Conservation (phyloP, 92 coral and sea anemone genomes). For the Bergia sp. region DNA sequence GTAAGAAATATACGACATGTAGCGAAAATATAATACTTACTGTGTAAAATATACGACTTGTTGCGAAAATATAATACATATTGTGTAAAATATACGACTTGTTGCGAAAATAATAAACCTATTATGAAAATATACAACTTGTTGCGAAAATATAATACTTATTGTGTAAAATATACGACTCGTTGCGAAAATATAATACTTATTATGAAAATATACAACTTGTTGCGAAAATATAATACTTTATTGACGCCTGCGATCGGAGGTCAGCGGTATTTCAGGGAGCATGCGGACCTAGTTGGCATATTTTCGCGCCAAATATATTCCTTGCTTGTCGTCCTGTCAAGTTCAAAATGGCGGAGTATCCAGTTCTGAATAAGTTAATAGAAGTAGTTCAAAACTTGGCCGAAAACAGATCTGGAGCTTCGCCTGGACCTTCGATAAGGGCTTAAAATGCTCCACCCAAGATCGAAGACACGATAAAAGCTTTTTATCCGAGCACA, state of each 20-base stretch:
- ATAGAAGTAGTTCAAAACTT: conserved; percentile 1
- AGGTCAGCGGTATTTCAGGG: conserved; percentile 16
- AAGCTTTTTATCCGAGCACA: conserved; percentile 20
- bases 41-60: too few relatives aligned
- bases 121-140: too few relatives aligned
- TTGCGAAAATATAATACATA: too few relatives aligned
- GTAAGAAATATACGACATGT: too few relatives aligned
- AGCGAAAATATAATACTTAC: too few relatives aligned
- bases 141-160: too few relatives aligned
- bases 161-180: too few relatives aligned
- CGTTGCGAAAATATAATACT: too few relatives aligned
- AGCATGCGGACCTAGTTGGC: neutral
- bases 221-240: neutral
- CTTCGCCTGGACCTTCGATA: neutral
- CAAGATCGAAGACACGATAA: neutral
- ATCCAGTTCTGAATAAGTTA: conserved; percentile 10
- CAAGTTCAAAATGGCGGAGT: conserved; percentile 30
- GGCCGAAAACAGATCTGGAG: conserved; percentile 8
- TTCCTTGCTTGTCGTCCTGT: conserved; percentile 9
- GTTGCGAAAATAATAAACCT: too few relatives aligned
- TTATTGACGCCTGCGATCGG: conserved; percentile 9
- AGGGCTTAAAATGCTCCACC: conserved; percentile 1
- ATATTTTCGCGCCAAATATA: conserved; percentile 6
- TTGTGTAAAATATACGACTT: too few relatives aligned
- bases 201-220: too few relatives aligned